These are phyloP conservation scores for Accipiter virgatus DNA, from an alignment of 2,113 vertebrate species.

Conservation along the genomic window DNA sequence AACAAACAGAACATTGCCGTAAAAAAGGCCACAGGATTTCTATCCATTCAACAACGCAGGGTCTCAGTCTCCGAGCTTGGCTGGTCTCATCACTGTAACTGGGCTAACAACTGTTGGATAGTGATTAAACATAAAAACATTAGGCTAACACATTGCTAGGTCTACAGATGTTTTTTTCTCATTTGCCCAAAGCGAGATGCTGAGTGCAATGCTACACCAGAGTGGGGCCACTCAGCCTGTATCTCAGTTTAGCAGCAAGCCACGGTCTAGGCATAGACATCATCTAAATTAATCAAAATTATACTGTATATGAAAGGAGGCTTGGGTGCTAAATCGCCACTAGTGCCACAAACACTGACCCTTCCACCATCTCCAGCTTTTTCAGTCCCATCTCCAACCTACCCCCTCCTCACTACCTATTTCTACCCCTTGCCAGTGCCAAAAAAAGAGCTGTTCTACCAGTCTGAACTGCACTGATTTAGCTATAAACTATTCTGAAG, in stretches of 20 bases:
- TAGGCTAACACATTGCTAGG: too few relatives aligned
- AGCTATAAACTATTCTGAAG: background rate
- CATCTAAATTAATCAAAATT: background rate
- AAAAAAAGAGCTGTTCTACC: background rate
- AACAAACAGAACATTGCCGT: background rate
- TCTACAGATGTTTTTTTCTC: background rate
- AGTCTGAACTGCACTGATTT: too few relatives aligned
- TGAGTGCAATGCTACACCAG: fast-evolving
- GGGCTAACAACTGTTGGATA: background rate
- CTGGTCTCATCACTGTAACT: background rate
- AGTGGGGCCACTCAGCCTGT: fast-evolving
- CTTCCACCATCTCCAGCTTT: background rate
- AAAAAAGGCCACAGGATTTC: background rate
- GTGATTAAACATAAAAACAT: background rate
- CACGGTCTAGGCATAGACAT: background rate
- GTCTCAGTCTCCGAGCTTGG: background rate
- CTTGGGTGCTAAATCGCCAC: background rate
- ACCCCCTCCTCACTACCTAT: background rate
- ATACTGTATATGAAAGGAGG: too few relatives aligned
- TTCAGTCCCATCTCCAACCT: background rate
- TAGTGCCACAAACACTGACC: background rate
- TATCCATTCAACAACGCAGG: fast-evolving
- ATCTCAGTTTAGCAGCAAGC: background rate
- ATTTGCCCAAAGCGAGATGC: background rate
- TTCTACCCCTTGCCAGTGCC: background rate